phyloP scores from a whole-genome alignment of 1,140 invertebrate species.

The Brachionus koreanus region DNA sequence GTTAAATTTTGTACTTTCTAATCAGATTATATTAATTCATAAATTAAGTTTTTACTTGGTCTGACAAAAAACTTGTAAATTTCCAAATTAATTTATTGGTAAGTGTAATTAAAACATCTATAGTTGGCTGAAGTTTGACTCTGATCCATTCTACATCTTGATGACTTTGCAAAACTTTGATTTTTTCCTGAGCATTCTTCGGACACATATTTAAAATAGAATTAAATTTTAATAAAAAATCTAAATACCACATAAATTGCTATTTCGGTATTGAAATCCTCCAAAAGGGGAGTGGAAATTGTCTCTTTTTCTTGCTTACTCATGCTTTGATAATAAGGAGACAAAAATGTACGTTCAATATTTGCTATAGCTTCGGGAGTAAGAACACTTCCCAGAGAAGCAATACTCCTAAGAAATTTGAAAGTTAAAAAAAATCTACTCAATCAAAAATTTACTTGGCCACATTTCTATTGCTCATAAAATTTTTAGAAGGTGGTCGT shows the following conservation, averaged over 20 bases:
- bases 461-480: constrained; percentile 39
- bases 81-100: constrained; percentile 59
- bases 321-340: constrained; percentile 50
- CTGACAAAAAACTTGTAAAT: constrained; percentile 57
- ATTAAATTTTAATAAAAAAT: background rate
- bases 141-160: constrained; percentile 53
- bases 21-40: too few species aligned
- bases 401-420: constrained; percentile 11
- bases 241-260: constrained; percentile 54
- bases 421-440: background rate
- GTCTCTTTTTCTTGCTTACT: constrained; percentile 48
- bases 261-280: constrained; percentile 58
- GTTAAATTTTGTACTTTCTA: too few species aligned
- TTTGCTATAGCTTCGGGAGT: constrained; percentile 13
- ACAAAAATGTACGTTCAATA: constrained; percentile 54
- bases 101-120: constrained; percentile 57
- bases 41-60: constrained; percentile 51
- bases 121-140: constrained; percentile 56
- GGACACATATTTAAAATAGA: background rate
- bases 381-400: constrained; percentile 29
- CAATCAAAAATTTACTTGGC: constrained; percentile 18
- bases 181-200: constrained; percentile 41
- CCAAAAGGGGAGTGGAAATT: constrained; percentile 51
- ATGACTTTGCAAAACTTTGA: constrained; percentile 6
- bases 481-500: constrained; percentile 35